Base-by-base conservation (phyloP, 2,113 vertebrate genomes). In the Malurus cyaneus region DNA sequence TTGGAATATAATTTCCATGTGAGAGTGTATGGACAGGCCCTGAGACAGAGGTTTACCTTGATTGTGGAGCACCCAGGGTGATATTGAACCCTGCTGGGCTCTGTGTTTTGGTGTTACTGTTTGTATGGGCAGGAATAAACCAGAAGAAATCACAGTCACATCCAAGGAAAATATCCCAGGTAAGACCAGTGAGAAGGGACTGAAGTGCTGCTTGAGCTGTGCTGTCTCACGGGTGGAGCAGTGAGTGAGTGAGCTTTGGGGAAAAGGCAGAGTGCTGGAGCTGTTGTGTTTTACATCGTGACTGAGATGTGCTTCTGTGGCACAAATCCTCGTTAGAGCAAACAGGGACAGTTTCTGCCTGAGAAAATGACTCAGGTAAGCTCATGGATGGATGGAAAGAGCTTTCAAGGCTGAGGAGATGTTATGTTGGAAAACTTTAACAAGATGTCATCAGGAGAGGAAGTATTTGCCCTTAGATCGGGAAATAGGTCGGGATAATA, bases 401-500 rank as follows among this genome's bases (percentile, higher is more conserved):
- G 12, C 61, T 86, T 72, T 67, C 52, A 84, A 89, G 76, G 46
- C 66, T 73, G 73, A 95, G 78, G n/a, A 82, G 54, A 46, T 26
- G 34, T 32, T 91, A 56, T 76, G 53, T 91, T 94, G 80, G 74
- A 91, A 94, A 91, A 89, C 87, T 89, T 84, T 18, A 70, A 61
- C 29, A 52, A 79, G 67, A 62, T 90, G 54, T 88, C 83, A 83
- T 92, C 89, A 91, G 61, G 53, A 85, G 31, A 92, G 91, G 62
- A 93, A 96, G 78, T 87, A 78, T 94, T 95, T 91, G 62, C 72
- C 81, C 59, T 94, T 71, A 59, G 47, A 73, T 49, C 0, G 14
- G 66, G 64, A 62, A 59, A 60, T n/a, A 54, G 89, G 85, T 73
- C 52, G 89, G 54, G 46, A 61, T 31, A 73, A 77, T 92, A 82